These are phyloP conservation scores for Mycetomoellerius zeteki DNA, from an alignment of 1,140 invertebrate genomes.

Conservation along the genomic window DNA sequence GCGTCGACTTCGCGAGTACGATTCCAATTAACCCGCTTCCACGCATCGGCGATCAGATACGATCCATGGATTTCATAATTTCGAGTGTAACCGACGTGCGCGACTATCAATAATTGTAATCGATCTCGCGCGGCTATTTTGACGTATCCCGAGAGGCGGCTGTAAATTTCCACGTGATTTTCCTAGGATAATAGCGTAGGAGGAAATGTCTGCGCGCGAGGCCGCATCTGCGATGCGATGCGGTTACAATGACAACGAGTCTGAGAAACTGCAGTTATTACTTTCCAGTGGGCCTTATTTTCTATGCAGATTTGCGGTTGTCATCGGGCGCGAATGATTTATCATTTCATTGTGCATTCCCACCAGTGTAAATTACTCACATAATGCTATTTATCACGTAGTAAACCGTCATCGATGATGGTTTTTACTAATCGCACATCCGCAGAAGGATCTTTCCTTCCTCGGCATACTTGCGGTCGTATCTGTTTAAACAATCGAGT, in stretches of 20 bases:
- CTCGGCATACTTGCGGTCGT: background rate
- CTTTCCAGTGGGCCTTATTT: constrained; percentile 48
- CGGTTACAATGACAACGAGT: constrained; percentile 25
- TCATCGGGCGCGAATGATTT: constrained; percentile 56
- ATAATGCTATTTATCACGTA: constrained; percentile 48
- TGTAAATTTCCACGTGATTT: constrained; percentile 51
- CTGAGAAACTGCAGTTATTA: constrained; percentile 41
- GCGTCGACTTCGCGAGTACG: constrained; percentile 66
- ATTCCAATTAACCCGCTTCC: constrained; percentile 81
- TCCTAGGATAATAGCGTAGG: constrained; percentile 31
- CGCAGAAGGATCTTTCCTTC: background rate
- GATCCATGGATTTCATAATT: constrained; percentile 73
- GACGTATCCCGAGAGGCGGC: constrained; percentile 10
- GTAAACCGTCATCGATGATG: constrained; percentile 25
- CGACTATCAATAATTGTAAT: constrained; percentile 73
- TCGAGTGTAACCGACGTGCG: constrained; percentile 63
- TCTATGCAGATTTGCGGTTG: constrained; percentile 55
- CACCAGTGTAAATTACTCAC: constrained; percentile 40
- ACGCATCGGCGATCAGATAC: constrained; percentile 79
- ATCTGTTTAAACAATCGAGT: constrained; percentile 18
- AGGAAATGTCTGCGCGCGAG: background rate
- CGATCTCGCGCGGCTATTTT: constrained; percentile 40
- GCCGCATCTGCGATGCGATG: background rate
- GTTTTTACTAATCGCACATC: constrained; percentile 17
- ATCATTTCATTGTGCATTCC: constrained; percentile 55